phyloP scores from a whole-genome alignment of 2,113 vertebrate species.

The Girardinichthys multiradiatus region DNA sequence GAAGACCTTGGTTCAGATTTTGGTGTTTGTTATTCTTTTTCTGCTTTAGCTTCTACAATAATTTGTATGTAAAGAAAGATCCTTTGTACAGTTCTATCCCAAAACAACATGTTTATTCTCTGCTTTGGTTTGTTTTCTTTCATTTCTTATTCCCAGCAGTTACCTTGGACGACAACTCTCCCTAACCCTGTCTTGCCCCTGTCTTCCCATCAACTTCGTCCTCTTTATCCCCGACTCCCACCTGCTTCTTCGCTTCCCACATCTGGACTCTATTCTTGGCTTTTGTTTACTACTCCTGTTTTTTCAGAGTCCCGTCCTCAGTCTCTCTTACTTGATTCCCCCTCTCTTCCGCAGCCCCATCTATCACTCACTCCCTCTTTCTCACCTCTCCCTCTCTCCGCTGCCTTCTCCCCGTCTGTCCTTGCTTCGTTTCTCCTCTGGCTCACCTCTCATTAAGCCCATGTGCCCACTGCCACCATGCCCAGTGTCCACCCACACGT shows the following conservation, averaged over 20 bases:
- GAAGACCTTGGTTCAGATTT: too few species aligned
- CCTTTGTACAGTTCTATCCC: not conserved
- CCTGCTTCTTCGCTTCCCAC: conserved; percentile 65
- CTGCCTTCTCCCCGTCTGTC: conserved; percentile 65
- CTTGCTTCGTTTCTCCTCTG: conserved; percentile 78
- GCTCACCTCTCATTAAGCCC: conserved; percentile 81
- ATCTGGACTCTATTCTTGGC: conserved; percentile 77
- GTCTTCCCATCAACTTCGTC: conserved; percentile 41
- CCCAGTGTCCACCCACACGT: conserved; percentile 77
- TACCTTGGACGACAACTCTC: conserved; percentile 18
- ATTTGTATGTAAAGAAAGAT: not conserved
- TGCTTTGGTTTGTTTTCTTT: not conserved
- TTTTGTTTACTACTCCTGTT: conserved; percentile 73
- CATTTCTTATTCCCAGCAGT: not conserved
- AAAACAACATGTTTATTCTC: not conserved
- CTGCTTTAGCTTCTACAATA: too few species aligned
- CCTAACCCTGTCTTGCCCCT: conserved; percentile 15
- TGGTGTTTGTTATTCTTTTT: not conserved
- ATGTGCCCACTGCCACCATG: conserved; percentile 71
- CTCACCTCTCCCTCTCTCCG: conserved; percentile 67
- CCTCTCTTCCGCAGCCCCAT: conserved; percentile 63
- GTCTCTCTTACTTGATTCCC: conserved; percentile 42
- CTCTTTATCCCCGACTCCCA: conserved; percentile 55
- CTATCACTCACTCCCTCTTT: conserved; percentile 76
- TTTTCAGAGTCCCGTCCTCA: conserved; percentile 60